Evolutionary conservation across 2,888 invertebrate species (phyloP).

Genomic region (Dynastes tityus): DNA sequence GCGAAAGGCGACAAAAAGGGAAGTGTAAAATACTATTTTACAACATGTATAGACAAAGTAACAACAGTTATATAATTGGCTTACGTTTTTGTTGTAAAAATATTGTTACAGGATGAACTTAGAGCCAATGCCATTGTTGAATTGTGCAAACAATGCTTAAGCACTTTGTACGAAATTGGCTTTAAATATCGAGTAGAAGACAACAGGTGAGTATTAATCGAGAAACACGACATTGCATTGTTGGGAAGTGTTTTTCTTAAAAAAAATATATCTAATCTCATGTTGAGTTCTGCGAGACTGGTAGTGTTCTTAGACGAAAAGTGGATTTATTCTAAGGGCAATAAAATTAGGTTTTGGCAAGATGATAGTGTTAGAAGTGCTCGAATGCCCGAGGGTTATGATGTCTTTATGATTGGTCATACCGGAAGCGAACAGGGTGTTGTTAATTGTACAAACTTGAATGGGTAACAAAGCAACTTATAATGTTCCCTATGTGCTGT

Average conservation of each 20-base stretch:
- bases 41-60: no score
- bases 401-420: no score
- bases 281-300: not conserved
- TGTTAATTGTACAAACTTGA: no score
- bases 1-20: no score
- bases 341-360: no score
- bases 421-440: no score
- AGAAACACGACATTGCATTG: not conserved
- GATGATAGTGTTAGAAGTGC: no score
- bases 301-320: not conserved
- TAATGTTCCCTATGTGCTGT: no score
- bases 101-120: constrained; percentile 25
- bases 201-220: not conserved
- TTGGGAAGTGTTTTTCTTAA: not conserved
- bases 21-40: no score
- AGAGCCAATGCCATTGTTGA: not conserved
- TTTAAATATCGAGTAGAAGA: not conserved
- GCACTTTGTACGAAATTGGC: not conserved
- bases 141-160: constrained; percentile 14
- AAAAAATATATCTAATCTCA: not conserved
- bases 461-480: no score
- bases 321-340: not conserved
- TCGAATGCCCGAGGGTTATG: no score
- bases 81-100: constrained; percentile 38
- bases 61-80: no score